These are phyloP conservation scores for Numida meleagris DNA, from an alignment of 2,113 vertebrate species.

Conservation along the genomic window DNA sequence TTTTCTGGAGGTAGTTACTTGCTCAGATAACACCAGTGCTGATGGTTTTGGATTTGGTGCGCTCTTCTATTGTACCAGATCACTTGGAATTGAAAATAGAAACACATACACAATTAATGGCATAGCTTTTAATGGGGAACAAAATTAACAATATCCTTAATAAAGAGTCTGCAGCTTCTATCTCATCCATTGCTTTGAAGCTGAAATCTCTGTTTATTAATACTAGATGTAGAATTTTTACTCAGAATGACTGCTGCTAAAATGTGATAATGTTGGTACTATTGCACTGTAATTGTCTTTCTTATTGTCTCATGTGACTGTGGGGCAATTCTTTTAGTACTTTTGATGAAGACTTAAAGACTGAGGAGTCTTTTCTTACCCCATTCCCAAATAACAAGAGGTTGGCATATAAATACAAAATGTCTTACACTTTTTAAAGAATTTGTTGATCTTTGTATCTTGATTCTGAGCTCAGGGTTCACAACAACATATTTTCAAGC, in stretches of 20 bases:
- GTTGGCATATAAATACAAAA: not conserved
- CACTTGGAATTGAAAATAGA: not conserved
- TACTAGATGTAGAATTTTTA: not conserved
- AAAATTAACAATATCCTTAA: not conserved
- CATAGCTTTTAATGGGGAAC: not conserved
- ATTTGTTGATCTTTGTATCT: not conserved
- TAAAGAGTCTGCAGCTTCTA: not conserved
- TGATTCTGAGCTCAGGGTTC: not conserved
- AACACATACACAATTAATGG: not conserved
- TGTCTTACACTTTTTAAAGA: not conserved
- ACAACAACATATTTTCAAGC: not conserved
- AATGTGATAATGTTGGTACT: not conserved
- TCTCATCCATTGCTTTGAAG: not conserved
- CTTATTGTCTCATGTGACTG: not conserved
- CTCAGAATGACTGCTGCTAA: not conserved
- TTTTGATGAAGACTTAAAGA: not conserved
- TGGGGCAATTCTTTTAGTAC: not conserved
- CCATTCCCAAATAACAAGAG: not conserved
- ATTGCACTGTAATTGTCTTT: not conserved
- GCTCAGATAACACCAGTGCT: not conserved
- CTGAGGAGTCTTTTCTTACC: not conserved
- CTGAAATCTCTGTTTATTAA: not conserved
- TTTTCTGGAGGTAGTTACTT: not conserved
- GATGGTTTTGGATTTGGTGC: not conserved
- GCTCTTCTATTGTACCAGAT: not conserved